Percentiles rank a stretch among this genome's conserved stretches.
phyloP scores from a whole-genome alignment of 2,113 vertebrate genomes.

The Mesoclemmys tuberculata region DNA sequence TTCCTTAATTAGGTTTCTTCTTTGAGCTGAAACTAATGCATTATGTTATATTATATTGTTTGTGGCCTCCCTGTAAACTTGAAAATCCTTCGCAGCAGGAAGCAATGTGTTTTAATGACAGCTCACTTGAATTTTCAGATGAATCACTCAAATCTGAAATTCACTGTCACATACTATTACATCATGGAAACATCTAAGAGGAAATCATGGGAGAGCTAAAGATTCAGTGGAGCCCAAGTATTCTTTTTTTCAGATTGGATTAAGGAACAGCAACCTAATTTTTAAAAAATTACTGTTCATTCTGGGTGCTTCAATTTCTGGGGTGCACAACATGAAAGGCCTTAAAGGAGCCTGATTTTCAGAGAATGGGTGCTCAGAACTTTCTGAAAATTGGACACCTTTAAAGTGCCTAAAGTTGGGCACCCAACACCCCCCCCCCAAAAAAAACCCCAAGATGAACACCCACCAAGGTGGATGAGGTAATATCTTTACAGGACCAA shows the following conservation, averaged over 20 bases:
- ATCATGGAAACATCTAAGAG: background rate
- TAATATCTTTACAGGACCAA: background rate
- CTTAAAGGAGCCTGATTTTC: background rate
- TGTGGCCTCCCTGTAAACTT: background rate
- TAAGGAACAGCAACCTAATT: background rate
- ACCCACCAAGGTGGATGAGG: background rate
- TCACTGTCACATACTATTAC: background rate
- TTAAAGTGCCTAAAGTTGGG: background rate
- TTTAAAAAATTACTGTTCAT: background rate
- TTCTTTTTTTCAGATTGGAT: background rate
- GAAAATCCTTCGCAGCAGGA: background rate
- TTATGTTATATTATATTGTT: background rate
- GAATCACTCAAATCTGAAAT: background rate
- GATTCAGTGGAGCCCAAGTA: background rate
- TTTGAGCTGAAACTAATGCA: background rate
- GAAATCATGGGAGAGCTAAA: background rate
- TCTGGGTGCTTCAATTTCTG: background rate
- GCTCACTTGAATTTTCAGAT: background rate
- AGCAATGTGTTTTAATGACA: background rate
- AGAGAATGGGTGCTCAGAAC: background rate
- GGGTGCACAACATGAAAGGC: background rate
- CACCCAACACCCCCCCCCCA: background rate
- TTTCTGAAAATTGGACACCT: background rate
- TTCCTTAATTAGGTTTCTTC: background rate
- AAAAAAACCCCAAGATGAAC: background rate